Evolutionary conservation across 2,888 invertebrate species (phyloP).

Genomic region (Drosophila sordidapex): DNA sequence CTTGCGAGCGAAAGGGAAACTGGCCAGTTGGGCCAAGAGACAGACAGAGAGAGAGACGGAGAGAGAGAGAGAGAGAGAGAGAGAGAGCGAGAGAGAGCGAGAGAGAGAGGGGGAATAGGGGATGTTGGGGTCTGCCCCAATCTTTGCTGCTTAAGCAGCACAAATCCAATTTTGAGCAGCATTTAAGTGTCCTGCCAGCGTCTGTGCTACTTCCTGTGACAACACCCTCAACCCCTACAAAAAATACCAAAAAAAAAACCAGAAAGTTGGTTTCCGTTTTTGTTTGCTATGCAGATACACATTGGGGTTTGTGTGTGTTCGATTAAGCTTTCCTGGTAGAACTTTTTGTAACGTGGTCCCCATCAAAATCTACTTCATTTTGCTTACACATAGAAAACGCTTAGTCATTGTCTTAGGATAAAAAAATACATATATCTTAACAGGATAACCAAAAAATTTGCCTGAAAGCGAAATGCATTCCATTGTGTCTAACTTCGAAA

Average conservation of each 20-base stretch:
- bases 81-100: neutral
- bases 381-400: neutral
- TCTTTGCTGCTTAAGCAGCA: constrained; percentile 52
- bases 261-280: constrained; percentile 34
- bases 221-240: constrained; percentile 12
- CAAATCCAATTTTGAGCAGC: constrained; percentile 78
- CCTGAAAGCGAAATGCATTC: neutral
- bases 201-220: constrained; percentile 50
- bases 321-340: constrained; percentile 16
- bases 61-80: neutral
- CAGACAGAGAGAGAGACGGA: neutral
- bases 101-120: neutral
- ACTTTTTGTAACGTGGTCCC: neutral
- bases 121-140: neutral
- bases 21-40: neutral
- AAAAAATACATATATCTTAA: neutral
- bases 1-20: constrained; percentile 30
- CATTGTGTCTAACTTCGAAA: neutral
- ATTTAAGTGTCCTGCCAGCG: constrained; percentile 69
- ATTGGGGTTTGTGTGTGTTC: constrained; percentile 4
- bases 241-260: neutral
- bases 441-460: neutral
- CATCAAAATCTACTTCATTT: neutral
- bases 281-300: constrained; percentile 61
- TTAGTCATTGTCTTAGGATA: neutral